phyloP scores from a whole-genome alignment of 2,797 vertebrate species.

The Petrocephalus schoutedeni region DNA sequence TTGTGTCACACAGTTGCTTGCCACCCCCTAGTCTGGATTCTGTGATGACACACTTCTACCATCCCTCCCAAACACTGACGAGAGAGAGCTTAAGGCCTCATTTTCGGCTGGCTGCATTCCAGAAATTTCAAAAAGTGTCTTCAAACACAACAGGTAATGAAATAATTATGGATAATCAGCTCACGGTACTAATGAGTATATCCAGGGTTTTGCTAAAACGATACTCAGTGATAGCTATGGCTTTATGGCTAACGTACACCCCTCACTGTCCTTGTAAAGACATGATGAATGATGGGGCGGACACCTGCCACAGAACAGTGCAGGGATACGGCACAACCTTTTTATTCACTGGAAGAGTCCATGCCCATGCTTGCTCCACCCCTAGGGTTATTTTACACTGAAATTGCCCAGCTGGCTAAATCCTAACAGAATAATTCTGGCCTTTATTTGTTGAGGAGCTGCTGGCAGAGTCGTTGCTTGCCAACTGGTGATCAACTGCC shows the following conservation, averaged over 20 bases:
- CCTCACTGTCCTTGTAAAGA: not conserved
- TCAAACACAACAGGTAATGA: not conserved
- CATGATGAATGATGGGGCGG: not conserved
- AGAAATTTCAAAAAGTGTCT: not conserved
- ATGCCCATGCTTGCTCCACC: not conserved
- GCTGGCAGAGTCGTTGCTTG: not conserved
- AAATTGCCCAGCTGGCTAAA: not conserved
- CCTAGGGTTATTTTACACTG: not conserved
- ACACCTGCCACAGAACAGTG: not conserved
- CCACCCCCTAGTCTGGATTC: not conserved
- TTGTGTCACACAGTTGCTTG: not conserved
- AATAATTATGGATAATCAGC: not conserved
- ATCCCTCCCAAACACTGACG: not conserved
- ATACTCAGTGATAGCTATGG: not conserved
- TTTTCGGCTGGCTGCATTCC: not conserved
- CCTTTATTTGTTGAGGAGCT: not conserved
- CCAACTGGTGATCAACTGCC: not conserved
- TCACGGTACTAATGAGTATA: not conserved
- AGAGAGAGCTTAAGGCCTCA: not conserved
- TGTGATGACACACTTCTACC: not conserved
- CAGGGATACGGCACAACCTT: not conserved
- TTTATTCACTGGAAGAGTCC: not conserved
- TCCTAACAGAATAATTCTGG: not conserved
- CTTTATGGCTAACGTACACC: not conserved
- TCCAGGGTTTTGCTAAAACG: not conserved